These are phyloP conservation scores for Phylloscopus whistleri DNA, from an alignment of 2,113 vertebrate genomes.

Conservation along the genomic window DNA sequence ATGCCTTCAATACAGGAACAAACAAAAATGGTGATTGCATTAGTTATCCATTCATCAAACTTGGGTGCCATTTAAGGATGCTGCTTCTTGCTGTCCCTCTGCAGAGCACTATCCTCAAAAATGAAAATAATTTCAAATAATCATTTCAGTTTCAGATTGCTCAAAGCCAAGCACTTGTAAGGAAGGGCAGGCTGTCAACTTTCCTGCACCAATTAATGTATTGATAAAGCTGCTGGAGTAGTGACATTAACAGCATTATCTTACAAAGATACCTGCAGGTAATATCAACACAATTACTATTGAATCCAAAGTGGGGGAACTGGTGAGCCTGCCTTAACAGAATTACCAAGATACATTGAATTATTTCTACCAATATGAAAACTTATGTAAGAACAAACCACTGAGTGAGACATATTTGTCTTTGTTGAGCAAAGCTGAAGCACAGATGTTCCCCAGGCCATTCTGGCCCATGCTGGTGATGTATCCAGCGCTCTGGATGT, in stretches of 20 bases:
- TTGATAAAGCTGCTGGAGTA: slow-evolving; percentile 33
- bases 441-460: slow-evolving; percentile 29
- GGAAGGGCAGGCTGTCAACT: background rate
- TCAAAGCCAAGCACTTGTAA: background rate
- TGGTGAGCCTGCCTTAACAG: slow-evolving; percentile 17
- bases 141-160: slow-evolving; percentile 5
- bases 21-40: slow-evolving; percentile 27
- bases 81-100: background rate
- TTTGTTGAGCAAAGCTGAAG: slow-evolving; percentile 41
- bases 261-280: slow-evolving; percentile 45
- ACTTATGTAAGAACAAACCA: background rate
- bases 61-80: background rate
- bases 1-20: background rate
- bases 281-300: slow-evolving; percentile 52
- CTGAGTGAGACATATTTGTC: background rate
- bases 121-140: slow-evolving; percentile 17
- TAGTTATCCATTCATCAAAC: background rate
- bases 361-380: slow-evolving; percentile 24
- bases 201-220: slow-evolving; percentile 36
- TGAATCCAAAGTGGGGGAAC: slow-evolving; percentile 14
- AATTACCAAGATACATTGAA: slow-evolving; percentile 44
- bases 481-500: background rate
- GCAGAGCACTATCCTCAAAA: background rate
- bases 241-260: slow-evolving; percentile 45
- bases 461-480: slow-evolving; percentile 1